Percentiles rank a stretch among this genome's conserved stretches.
Conservation (phyloP, 1,140 invertebrate genomes). For the Lineus longissimus region DNA sequence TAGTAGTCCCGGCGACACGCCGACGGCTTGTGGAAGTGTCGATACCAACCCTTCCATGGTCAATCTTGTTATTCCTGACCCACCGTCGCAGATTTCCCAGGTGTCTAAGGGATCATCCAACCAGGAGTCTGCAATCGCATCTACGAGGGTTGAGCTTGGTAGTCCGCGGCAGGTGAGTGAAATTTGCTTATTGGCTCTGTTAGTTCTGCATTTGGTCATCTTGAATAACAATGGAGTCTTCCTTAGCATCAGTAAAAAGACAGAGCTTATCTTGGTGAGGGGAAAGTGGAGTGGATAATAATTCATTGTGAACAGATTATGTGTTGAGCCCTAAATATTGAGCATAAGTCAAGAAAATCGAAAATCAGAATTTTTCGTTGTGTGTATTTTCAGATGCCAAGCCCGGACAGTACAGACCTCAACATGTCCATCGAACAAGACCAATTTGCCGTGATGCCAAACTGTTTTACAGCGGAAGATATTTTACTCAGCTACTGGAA, state of each 20-base stretch:
- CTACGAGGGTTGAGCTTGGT: conserved; percentile 2
- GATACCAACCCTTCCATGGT: not conserved
- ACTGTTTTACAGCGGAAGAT: conserved; percentile 42
- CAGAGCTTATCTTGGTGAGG: no score
- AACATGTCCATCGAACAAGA: not conserved
- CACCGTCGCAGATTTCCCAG: conserved; percentile 3
- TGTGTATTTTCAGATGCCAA: not conserved
- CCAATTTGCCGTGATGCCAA: conserved; percentile 13
- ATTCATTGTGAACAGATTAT: no score
- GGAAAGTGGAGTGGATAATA: no score
- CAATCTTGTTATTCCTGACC: not conserved
- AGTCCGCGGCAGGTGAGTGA: not conserved
- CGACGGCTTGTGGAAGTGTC: not conserved
- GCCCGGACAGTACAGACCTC: not conserved
- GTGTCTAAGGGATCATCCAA: not conserved
- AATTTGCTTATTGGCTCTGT: not conserved
- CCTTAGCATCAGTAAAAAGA: no score
- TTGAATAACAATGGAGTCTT: no score
- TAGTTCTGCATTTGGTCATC: no score
- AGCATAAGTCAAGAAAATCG: no score
- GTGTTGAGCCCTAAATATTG: no score
- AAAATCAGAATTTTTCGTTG: no score
- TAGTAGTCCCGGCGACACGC: not conserved
- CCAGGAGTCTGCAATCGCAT: not conserved
- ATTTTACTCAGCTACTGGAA: conserved; percentile 54